Base-by-base conservation (phyloP, 2,888 invertebrate species). In the Meiosimyza decipiens region DNA sequence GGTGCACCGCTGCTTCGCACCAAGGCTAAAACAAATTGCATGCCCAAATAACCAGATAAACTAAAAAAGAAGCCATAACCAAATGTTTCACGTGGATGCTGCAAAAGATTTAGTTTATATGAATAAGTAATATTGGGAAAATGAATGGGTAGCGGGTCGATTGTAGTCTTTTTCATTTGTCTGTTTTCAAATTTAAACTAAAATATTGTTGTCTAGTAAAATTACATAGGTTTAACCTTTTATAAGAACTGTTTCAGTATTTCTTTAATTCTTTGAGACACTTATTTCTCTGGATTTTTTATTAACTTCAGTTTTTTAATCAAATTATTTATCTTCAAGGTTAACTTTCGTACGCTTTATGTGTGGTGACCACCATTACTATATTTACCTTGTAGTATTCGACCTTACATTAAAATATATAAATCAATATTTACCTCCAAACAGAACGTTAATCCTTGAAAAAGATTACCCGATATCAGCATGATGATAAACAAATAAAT, bases 1-100 rank as follows among this genome's bases (percentile, higher is more conserved):
- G 98, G 93, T 11, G 98, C 98, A 50, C 98, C 98, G 83, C 94
- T 93, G 51, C 93, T 93, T 79, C 95, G 90, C 0, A 99, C 97
- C 73, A 97, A 87, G 0, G 95, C 95, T 33, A 99, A 88, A 6
- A 99, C 98, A 52, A 98, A 93, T 84, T 97, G 97, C 68, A 98
- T 92, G 0, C 98, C 98, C 80, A 97, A 88, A 87, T 98, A 99
- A 1, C 98, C 98, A 40, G 95, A 92, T 6, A 95, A 80, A 11
- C 97, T 97, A 80, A 98, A 94, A 47, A 97, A 87, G 73, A 95
- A 89, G 50, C 94, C 94, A 85, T 96, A 96, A 4, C 93, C 92
- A 87, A 97, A 98, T 7, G 93, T 95, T 82, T 92, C 89, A 73
- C 90, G 77, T 0, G 94, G 91, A 82, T 92, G 88, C 93, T 95